These are phyloP conservation scores for Hypotaenidia philippensis DNA, from an alignment of 2,797 vertebrate genomes.

Conservation along the genomic window DNA sequence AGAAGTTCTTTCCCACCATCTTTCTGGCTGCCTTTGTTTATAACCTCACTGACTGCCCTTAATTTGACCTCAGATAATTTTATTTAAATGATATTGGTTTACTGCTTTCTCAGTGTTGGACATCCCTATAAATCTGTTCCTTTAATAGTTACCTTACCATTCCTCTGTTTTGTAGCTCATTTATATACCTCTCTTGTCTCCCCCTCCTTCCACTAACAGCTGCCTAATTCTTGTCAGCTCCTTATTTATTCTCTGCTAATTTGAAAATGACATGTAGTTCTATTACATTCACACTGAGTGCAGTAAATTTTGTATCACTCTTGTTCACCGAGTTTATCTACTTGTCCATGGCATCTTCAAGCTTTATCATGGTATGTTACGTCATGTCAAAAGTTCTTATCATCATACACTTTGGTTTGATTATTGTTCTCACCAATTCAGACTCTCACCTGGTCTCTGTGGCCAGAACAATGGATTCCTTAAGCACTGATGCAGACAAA, in stretches of 20 bases:
- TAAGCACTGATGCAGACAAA: accelerated
- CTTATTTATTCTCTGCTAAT: not conserved
- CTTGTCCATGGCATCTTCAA: not conserved
- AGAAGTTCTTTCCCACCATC: not conserved
- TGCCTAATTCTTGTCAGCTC: not conserved
- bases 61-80: not conserved
- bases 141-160: not conserved
- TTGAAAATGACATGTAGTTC: not conserved
- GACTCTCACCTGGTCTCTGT: not conserved
- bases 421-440: not conserved
- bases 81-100: not conserved
- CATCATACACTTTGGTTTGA: not conserved
- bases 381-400: not conserved
- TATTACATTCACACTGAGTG: not conserved
- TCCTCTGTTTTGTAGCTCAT: not conserved
- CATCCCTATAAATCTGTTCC: not conserved
- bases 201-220: not conserved
- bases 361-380: not conserved
- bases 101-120: not conserved
- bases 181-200: not conserved
- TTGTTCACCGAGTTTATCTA: not conserved
- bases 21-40: not conserved
- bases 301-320: not conserved
- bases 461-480: not conserved
- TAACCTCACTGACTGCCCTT: not conserved